Evolutionary conservation across 1,140 invertebrate genomes (phyloP), one percentile per base, ranked within the genome.

Genomic region (Andrena cerasifolii): DNA sequence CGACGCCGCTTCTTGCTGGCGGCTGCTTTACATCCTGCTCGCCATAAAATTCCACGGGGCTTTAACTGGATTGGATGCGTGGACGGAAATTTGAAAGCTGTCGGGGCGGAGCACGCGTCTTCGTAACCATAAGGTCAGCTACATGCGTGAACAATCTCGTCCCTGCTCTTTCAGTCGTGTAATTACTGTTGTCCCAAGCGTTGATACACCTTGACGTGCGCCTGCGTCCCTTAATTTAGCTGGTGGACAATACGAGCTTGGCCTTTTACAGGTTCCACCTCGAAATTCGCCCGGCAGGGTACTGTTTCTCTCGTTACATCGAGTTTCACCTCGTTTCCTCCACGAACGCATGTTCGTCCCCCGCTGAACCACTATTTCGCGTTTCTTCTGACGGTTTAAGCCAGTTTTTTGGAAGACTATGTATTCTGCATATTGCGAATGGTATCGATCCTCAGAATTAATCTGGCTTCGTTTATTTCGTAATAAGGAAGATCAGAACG

Each of bases 141-240:
- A 43, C 43, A 47, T 45, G 31, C 28, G 21, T 18, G 45, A 6
- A 33, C 51, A 47, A 31, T 18, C 36, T 24, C 61, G 45, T 70
- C 18, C 12, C 31, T 28, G 80, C 28, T 66, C 72, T 70, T 70
- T 53, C 45, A 2, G 21, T 66, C 78, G 51, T 33, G 72, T 75
- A 75, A 75, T 75, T 66, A 75, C 61, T 21, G 6, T 18, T 36
- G 49, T 63, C 21, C 24, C 2, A 8, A 18, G 0, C 31, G 45
- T 28, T 73, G 3, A 73, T 49, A 24, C 70, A 36, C 1, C 5
- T 4, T 12, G 70, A 73, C 70, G 58, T 51, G 16, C 3, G 12
- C 12, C 26, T 5, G 10, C 26, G 1, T 28, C 26, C 36, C 36
- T 40, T 71, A 71, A 71, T 71, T 58, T 18, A 2, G 31, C 5